Percentiles rank a stretch among this genome's conserved stretches.
phyloP scores from a whole-genome alignment of 2,113 vertebrate genomes.

The Rattus rattus region DNA sequence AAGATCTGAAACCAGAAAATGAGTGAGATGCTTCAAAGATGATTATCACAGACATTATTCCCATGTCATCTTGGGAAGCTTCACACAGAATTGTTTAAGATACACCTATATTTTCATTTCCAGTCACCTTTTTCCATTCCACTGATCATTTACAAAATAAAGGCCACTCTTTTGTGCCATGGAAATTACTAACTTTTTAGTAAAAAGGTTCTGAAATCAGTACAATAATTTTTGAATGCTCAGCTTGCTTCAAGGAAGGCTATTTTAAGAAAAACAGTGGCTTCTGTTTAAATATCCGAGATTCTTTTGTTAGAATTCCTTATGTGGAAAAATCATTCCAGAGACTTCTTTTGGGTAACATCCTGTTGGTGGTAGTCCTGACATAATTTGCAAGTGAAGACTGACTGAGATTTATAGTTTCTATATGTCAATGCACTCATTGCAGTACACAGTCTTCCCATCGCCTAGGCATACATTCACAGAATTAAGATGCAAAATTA shows the following conservation, averaged over 20 bases:
- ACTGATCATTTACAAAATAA: conserved; percentile 31
- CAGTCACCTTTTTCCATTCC: conserved; percentile 1
- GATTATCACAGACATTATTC: conserved; percentile 14
- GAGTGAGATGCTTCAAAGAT: conserved; percentile 43
- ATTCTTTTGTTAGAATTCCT: conserved; percentile 57
- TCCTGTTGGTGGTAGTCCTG: neutral
- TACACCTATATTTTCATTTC: conserved; percentile 51
- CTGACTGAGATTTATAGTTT: neutral
- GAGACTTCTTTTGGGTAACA: neutral
- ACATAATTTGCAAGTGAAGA: neutral
- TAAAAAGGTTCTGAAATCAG: conserved; percentile 43
- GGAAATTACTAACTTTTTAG: conserved; percentile 46
- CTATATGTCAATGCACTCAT: neutral
- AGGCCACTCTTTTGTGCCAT: conserved; percentile 39
- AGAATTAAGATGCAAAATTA: conserved; percentile 27
- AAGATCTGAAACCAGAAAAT: conserved; percentile 4
- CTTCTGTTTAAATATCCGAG: conserved; percentile 43
- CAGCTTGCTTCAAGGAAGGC: conserved; percentile 41
- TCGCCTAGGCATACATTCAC: neutral
- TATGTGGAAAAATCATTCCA: conserved; percentile 32
- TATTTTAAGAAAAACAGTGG: conserved; percentile 63
- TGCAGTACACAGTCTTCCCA: neutral
- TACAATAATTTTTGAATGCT: conserved; percentile 49
- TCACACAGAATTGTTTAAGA: conserved; percentile 46
- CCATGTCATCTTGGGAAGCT: neutral